Evolutionary conservation across 2,888 invertebrate species (phyloP), one percentile per base, ranked within the genome.

Genomic region (Bunonema sp.): DNA sequence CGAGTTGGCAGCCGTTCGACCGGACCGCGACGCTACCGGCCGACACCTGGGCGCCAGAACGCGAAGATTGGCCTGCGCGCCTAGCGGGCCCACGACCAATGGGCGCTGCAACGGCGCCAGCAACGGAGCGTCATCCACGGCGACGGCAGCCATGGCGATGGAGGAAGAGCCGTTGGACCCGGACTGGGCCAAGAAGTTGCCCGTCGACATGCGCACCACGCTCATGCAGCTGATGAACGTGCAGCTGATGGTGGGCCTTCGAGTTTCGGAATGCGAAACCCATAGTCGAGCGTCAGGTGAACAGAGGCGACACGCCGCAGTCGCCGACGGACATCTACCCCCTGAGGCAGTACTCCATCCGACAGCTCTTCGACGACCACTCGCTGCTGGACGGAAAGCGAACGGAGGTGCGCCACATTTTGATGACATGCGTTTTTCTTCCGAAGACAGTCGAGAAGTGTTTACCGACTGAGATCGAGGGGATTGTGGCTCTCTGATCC

Each of bases 11-110:
- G 64, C 65, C 5, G 65, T 65, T 7, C 54, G 65, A 4, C 65
- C 65, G 5, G 65, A 65, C 36, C 54, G 65, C 12, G 65, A 65
- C 38, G 62, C 65, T 8, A 64, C 64, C 7, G 64, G 65, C 16
- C 42, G 64, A 12, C 54, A 54, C 35, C 37, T 36, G 18, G 41
- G 31, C 15, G 29, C 41, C 10, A 15, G 37, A 28, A 10, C 33
- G 22, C 19, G 18, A 16, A 24, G 41, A n/a, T n/a, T n/a, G n/a
- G n/a, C n/a, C n/a, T n/a, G n/a, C n/a, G n/a, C n/a, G n/a, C n/a
- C n/a, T n/a, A n/a, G n/a, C n/a, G n/a, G n/a, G n/a, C n/a, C n/a
- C n/a, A n/a, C n/a, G n/a, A n/a, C n/a, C n/a, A n/a, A n/a, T n/a
- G n/a, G n/a, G n/a, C n/a, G n/a, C n/a, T n/a, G n/a, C n/a, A n/a